Conservation (phyloP, 2,797 vertebrate genomes). For the Lepus townsendii region DNA sequence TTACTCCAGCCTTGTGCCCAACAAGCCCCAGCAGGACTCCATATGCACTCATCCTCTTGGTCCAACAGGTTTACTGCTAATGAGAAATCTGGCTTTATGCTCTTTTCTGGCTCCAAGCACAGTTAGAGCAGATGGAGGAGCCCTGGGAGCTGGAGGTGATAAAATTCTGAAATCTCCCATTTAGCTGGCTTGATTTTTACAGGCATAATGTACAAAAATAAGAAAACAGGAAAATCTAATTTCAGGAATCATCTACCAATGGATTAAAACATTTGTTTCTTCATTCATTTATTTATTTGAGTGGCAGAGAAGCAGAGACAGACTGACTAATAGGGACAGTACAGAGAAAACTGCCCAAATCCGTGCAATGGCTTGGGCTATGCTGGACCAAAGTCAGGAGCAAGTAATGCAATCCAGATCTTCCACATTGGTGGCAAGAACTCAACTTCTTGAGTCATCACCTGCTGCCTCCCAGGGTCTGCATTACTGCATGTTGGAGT, state of each 20-base stretch:
- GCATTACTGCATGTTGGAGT: too few relatives aligned
- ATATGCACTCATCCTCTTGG: not conserved
- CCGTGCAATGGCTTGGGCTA: too few relatives aligned
- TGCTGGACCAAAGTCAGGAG: too few relatives aligned
- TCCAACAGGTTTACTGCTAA: conserved; percentile 73
- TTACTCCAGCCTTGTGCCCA: not conserved
- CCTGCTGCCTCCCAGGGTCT: too few relatives aligned
- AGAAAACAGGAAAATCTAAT: not conserved
- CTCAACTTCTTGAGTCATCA: too few relatives aligned
- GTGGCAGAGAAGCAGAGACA: too few relatives aligned
- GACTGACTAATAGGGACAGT: too few relatives aligned
- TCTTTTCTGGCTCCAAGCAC: conserved; percentile 32
- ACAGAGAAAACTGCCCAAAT: too few relatives aligned
- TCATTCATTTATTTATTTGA: too few relatives aligned
- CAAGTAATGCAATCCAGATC: too few relatives aligned
- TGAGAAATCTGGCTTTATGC: conserved; percentile 56
- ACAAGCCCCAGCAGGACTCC: not conserved
- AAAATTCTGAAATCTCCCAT: conserved; percentile 66
- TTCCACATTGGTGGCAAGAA: too few relatives aligned
- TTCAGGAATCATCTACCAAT: conserved; percentile 47
- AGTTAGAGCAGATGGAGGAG: conserved; percentile 73
- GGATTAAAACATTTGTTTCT: too few relatives aligned
- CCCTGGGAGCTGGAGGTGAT: conserved; percentile 44
- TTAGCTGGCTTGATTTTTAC: conserved; percentile 63
- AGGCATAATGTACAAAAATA: not conserved